Percentiles rank a stretch among this genome's conserved stretches.
These are phyloP conservation scores for Plectrocnemia conspersa DNA, from an alignment of 1,140 invertebrate species.

Conservation along the genomic window DNA sequence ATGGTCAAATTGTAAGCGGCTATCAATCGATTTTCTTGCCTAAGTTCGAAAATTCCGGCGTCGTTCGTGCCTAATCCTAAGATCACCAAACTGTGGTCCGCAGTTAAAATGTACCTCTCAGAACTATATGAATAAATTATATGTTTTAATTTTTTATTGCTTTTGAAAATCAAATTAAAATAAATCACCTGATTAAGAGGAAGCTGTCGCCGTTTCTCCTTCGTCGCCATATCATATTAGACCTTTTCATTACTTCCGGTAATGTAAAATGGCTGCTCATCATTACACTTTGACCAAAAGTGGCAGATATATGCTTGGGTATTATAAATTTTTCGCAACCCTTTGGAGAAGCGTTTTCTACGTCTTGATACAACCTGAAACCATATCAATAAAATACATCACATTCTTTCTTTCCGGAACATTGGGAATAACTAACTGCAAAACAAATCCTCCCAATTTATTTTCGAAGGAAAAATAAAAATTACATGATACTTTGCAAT, in stretches of 20 bases:
- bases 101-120: conserved; percentile 26
- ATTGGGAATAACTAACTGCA: not conserved
- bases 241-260: conserved; percentile 13
- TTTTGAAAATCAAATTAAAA: not conserved
- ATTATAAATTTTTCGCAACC: conserved; percentile 27
- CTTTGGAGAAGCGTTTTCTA: conserved; percentile 8
- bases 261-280: conserved; percentile 14
- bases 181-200: conserved; percentile 17
- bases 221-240: conserved; percentile 19
- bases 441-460: no score
- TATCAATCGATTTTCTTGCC: conserved; percentile 24
- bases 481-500: no score
- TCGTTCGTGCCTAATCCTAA: conserved; percentile 22
- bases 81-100: conserved; percentile 21
- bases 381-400: not conserved
- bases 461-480: no score
- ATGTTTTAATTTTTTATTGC: not conserved
- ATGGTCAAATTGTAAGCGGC: conserved; percentile 29
- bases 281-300: conserved; percentile 28
- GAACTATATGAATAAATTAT: conserved; percentile 19
- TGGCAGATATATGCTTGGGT: conserved; percentile 23
- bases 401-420: no score
- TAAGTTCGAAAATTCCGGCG: conserved; percentile 26
- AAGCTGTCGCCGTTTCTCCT: conserved; percentile 5
- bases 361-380: conserved; percentile 28